Base-by-base conservation (phyloP, 2,113 vertebrate genomes). In the Rattus norvegicus region DNA sequence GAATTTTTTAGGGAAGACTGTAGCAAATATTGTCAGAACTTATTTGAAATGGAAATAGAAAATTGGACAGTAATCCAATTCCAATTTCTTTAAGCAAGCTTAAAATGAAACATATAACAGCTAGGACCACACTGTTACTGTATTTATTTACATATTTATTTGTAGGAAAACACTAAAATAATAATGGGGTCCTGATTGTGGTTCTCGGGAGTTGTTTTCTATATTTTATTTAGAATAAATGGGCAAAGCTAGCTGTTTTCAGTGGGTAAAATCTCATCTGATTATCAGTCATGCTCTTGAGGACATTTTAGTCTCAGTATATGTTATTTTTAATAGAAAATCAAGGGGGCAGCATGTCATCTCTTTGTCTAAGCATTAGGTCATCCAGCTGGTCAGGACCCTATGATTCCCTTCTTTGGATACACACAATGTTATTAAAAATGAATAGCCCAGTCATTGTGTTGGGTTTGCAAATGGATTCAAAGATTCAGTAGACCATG, bases 21-120 rank as follows among this genome's bases (percentile, higher is more conserved):
- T 14, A 94, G 83, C 87, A 96, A 95, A 94, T 94, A 94, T 54
- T 95, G 91, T 97, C 94, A 96, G 94, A 96, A 91, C 86, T 63
- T 86, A 95, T 97, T 94, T 97, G 85, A 96, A 95, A 97, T 65
- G 26, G 96, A 95, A 95, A 94, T 92, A 93, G 94, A 90, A 95
- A 92, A 84, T 87, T 91, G 83, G 91, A 59, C 72, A 88, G 54
- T 63, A 97, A 95, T 96, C 95, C 75, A 92, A 87, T 79, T 59
- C 54, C 2, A 28, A 49, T 94, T 95, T 97, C 76, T 92, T 92
- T 94, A 97, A 86, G 87, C 89, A 95, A 89, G 61, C 73, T 95
- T 95, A 79, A 95, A 97, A 93, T 97, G 59, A 95, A 90, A 75
- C 88, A 12, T 94, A 30, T 95, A 92, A 80, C 92, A 97, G 61